Evolutionary conservation across 2,888 invertebrate species (phyloP).

Genomic region (Spilosoma lubricipeda): DNA sequence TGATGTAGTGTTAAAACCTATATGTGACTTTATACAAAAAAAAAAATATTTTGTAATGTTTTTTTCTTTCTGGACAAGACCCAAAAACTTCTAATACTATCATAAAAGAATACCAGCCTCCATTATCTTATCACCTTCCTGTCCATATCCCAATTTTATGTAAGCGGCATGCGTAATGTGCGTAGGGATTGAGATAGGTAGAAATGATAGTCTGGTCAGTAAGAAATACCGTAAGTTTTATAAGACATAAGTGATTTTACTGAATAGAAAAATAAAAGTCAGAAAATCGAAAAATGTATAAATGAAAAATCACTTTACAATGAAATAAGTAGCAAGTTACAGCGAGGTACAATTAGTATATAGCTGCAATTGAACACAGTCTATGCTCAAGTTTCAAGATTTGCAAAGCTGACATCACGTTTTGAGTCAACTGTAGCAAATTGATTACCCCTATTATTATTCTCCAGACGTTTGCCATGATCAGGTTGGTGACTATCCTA

Average conservation of each 20-base stretch:
- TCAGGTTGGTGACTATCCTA: slow-evolving; percentile 7
- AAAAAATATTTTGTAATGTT: too few species aligned
- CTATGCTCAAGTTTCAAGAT: background rate
- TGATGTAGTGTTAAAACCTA: too few species aligned
- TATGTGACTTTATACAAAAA: too few species aligned
- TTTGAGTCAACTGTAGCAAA: slow-evolving; percentile 20
- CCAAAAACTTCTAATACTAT: background rate
- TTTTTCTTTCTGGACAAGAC: too few species aligned
- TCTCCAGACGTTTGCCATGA: slow-evolving; percentile 25
- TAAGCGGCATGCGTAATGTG: background rate
- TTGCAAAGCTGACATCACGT: slow-evolving; percentile 30
- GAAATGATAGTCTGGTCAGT: too few species aligned
- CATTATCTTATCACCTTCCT: too few species aligned
- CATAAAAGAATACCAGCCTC: too few species aligned
- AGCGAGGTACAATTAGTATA: too few species aligned
- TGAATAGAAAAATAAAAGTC: background rate
- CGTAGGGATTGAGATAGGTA: too few species aligned
- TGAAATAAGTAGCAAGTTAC: background rate
- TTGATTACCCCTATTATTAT: slow-evolving; percentile 42
- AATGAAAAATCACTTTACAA: background rate
- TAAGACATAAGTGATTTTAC: background rate
- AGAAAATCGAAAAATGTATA: background rate
- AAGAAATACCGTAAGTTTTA: too few species aligned
- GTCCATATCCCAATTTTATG: background rate
- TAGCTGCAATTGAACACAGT: slow-evolving; percentile 4